phyloP scores from a whole-genome alignment of 1,140 invertebrate species.

The Drosophila sproati region DNA sequence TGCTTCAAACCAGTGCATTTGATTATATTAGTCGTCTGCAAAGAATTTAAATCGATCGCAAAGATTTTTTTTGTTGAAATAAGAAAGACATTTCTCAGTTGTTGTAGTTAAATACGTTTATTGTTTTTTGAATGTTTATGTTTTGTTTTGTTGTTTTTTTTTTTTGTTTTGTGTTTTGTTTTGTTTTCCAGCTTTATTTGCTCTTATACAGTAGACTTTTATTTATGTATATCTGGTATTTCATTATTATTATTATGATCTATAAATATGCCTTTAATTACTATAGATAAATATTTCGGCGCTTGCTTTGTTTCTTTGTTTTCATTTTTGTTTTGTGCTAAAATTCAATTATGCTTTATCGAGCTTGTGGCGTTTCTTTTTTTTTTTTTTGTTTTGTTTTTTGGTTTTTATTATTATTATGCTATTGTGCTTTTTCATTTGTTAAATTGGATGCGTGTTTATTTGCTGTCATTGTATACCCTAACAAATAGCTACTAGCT shows the following conservation, averaged over 20 bases:
- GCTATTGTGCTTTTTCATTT: slow-evolving; percentile 11
- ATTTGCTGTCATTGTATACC: slow-evolving; percentile 54
- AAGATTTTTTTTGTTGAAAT: not conserved
- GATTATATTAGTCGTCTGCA: too few species aligned
- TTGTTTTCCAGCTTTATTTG: slow-evolving; percentile 62
- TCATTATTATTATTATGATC: slow-evolving; percentile 71
- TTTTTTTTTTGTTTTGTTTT: slow-evolving; percentile 14
- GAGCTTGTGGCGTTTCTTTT: slow-evolving; percentile 47
- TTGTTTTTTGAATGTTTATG: slow-evolving; percentile 73
- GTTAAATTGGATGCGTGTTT: slow-evolving; percentile 16
- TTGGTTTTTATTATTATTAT: slow-evolving; percentile 28
- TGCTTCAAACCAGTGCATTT: not conserved
- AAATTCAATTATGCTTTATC: slow-evolving; percentile 53
- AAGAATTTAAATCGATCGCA: not conserved
- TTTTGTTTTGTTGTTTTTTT: slow-evolving; percentile 56
- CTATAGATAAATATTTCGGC: slow-evolving; percentile 82
- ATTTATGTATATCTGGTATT: slow-evolving; percentile 61
- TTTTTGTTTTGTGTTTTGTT: slow-evolving; percentile 55
- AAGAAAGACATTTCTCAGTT: slow-evolving; percentile 4
- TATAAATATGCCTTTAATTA: slow-evolving; percentile 82
- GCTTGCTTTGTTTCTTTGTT: slow-evolving; percentile 70
- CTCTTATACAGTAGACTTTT: slow-evolving; percentile 74
- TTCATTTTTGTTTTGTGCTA: slow-evolving; percentile 61
- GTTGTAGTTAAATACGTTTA: slow-evolving; percentile 78
- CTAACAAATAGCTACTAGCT: slow-evolving; percentile 63